Percentiles rank a stretch among this genome's conserved stretches.
phyloP scores from a whole-genome alignment of 2,888 invertebrate species.

The Andrena dorsata region DNA sequence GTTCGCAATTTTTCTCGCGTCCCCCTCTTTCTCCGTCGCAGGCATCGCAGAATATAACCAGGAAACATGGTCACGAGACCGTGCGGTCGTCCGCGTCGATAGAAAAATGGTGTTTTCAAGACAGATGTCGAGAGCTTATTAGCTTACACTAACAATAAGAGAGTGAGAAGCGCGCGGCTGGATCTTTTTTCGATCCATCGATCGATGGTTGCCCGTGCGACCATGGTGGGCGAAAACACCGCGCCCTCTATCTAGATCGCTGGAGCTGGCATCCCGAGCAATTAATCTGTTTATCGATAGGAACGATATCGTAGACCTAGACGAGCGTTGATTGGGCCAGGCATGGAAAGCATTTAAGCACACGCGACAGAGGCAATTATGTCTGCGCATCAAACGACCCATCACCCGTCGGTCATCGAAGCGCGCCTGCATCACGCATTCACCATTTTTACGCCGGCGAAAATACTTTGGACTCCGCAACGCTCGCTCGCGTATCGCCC shows the following conservation, averaged over 20 bases:
- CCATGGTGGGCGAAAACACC: constrained; percentile 15
- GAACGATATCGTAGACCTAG: constrained; percentile 64
- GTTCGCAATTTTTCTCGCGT: constrained; percentile 41
- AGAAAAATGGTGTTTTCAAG: too few relatives aligned
- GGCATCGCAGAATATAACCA: neutral
- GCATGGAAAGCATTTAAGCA: constrained; percentile 49
- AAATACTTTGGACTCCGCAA: constrained; percentile 55
- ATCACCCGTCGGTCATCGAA: constrained; percentile 28
- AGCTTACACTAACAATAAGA: too few relatives aligned
- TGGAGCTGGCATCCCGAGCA: constrained; percentile 52
- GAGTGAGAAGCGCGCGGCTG: too few relatives aligned
- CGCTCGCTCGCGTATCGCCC: constrained; percentile 34
- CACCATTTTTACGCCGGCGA: constrained; percentile 40
- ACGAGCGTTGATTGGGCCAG: constrained; percentile 55
- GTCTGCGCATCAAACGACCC: constrained; percentile 40
- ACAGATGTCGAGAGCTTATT: too few relatives aligned
- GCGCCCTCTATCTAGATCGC: constrained; percentile 45
- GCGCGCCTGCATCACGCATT: neutral
- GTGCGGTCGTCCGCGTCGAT: too few relatives aligned
- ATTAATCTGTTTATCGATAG: constrained; percentile 77
- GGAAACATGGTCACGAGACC: neutral
- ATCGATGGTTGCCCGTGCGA: neutral
- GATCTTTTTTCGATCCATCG: neutral
- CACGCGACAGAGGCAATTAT: constrained; percentile 51
- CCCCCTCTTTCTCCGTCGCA: neutral